Base-by-base conservation (phyloP, 2,888 invertebrate genomes). In the Campoletis raptor region DNA sequence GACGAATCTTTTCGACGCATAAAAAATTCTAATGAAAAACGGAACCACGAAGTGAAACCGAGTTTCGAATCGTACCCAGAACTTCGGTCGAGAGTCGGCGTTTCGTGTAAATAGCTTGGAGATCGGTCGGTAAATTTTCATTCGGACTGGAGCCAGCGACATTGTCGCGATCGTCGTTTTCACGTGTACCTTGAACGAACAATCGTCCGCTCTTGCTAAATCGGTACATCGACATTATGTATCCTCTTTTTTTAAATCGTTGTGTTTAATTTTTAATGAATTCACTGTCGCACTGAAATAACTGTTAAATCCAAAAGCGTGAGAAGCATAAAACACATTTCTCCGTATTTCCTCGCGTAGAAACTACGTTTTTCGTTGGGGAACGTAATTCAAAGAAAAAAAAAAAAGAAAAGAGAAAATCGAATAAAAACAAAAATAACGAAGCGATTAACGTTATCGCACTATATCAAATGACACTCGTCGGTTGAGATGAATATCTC, bases 71-170 rank as follows among this genome's bases (percentile, higher is more conserved):
- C 64, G 64, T 92, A 94, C 98, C 98, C 92, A 97, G 95, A 93
- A 98, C 97, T 95, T 98, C 97, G 91, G 98, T 98, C 93, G 97
- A 97, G 93, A 98, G 95, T 90, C 97, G 96, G 93, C 98, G 97
- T 94, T 97, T 97, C 91, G 97, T 97, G 92, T 97, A 97, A 94
- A 98, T 96, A 93, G 97, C 97, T 94, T 97, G 97, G 92, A 97
- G 95, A 92, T 95, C 95, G 94, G 96, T 95, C 83, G 84, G 83
- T 70, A 89, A 87, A 61, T 88, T 90, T 81, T 85, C 91, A 83
- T 92, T 87, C 76, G 89, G 85, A 83, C 90, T 91, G 45, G 92
- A 87, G 52, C 90, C 89, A 45, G 94, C 94, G 12, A 95, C 94
- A 92, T 95, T 94, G 90, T 95, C 95, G 87, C 96, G 95, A 88